phyloP scores from a whole-genome alignment of 2,888 invertebrate genomes.

The Chrysopilus asiliformis region DNA sequence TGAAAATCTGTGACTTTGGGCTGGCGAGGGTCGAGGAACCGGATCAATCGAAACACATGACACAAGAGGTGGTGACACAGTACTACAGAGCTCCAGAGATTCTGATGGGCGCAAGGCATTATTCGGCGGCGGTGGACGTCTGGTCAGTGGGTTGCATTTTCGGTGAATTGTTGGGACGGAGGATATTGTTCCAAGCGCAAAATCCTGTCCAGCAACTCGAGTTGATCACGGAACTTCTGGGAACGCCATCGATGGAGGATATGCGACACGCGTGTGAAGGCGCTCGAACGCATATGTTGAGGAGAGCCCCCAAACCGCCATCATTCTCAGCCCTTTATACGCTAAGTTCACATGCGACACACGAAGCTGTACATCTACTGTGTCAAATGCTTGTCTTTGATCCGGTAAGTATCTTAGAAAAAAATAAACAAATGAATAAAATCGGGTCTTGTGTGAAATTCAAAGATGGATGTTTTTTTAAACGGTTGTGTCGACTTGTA shows the following conservation, averaged over 20 bases:
- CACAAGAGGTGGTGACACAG: constrained; percentile 99
- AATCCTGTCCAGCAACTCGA: constrained; percentile 97
- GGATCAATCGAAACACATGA: constrained; percentile 88
- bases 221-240: constrained; percentile 91
- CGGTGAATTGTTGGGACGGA: constrained; percentile 86
- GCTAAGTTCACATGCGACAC: constrained; percentile 84
- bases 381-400: constrained; percentile 97
- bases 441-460: no score
- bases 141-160: constrained; percentile 99
- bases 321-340: constrained; percentile 83
- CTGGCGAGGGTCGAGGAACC: constrained; percentile 95
- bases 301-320: constrained; percentile 75
- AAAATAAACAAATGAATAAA: no score
- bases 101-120: constrained; percentile 96
- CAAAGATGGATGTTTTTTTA: no score
- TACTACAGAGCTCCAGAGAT: constrained; percentile 99
- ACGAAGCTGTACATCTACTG: constrained; percentile 94
- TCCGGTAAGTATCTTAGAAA: constrained; percentile 53
- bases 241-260: constrained; percentile 89
- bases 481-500: no score
- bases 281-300: constrained; percentile 81
- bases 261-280: constrained; percentile 97
- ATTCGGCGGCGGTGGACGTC: constrained; percentile 92
- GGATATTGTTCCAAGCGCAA: constrained; percentile 96
- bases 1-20: constrained; percentile 99